Conservation (phyloP, 2,888 invertebrate species). For the Zygaena filipendulae region DNA sequence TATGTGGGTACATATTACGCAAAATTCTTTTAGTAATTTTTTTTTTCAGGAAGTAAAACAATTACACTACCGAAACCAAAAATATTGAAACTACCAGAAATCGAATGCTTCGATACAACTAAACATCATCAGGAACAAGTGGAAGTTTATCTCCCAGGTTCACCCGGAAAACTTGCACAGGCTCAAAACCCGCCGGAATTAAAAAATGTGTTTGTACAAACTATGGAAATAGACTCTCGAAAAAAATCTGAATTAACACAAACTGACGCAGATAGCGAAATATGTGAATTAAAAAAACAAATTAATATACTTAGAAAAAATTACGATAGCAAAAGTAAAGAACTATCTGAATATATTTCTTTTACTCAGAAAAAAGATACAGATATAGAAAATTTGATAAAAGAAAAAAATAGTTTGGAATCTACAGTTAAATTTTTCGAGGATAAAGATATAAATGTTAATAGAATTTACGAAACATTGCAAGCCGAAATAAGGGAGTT, state of each 20-base stretch:
- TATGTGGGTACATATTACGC: too few relatives aligned
- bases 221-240: constrained; percentile 18
- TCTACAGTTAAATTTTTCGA: constrained; percentile 33
- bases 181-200: constrained; percentile 15
- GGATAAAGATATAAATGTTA: constrained; percentile 34
- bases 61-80: constrained; percentile 38
- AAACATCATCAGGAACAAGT: constrained; percentile 10
- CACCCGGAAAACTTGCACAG: too few relatives aligned
- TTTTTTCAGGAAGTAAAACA: constrained; percentile 40
- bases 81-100: constrained; percentile 22
- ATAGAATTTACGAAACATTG: constrained; percentile 27
- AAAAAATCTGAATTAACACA: constrained; percentile 27
- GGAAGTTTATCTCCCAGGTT: too few relatives aligned
- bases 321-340: constrained; percentile 29
- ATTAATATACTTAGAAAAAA: constrained; percentile 25
- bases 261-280: constrained; percentile 29
- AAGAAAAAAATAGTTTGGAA: constrained; percentile 40
- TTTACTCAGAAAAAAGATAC: constrained; percentile 40
- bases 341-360: constrained; percentile 36
- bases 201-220: constrained; percentile 31
- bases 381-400: constrained; percentile 35
- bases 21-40: constrained; percentile 3
- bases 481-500: constrained; percentile 26
- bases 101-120: constrained; percentile 13
- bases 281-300: constrained; percentile 21